Evolutionary conservation across 2,113 vertebrate species (phyloP), one percentile per base, ranked within the genome.

Genomic region (Nothoprocta perdicaria): DNA sequence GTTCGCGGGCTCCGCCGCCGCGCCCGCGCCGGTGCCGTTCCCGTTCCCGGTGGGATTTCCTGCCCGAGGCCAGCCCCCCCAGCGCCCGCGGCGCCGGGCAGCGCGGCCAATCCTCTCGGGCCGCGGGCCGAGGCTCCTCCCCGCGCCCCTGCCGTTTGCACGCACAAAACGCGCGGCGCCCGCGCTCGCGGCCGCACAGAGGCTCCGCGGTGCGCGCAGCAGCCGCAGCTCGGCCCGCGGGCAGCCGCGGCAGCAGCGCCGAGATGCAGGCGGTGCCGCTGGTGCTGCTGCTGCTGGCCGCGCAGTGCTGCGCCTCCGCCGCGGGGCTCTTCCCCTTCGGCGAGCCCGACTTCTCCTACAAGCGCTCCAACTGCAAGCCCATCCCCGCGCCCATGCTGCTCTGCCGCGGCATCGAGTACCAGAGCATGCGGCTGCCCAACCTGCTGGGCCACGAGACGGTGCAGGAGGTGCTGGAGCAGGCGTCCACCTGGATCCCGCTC

Each of bases 381-480:
- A 99, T 99, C 81, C 99, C 99, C 5, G 96, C 98, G 35, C 98
- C 98, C 61, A 97, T 99, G 91, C 97, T 98, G 55, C 97, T 99
- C 77, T 99, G 99, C 97, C 98, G 98, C 81, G 98, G 98, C 65
- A 99, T 99, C 61, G 99, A 99, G 95, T 99, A 99, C 97, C 97
- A 98, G 62, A 98, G 98, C 96, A 99, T 99, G 99, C 97, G 99
- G 89, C 98, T 99, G 89, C 99, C 99, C 89, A 99, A 99, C 97
- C 98, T 99, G 86, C 98, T 99, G 91, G 99, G 99, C 18, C 99
- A 99, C 93, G 99, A 99, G 92, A 99, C 98, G 83, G 98, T 99
- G 98, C 98, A 98, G 73, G 99, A 99, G 92, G 99, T 99, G 78
- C 96, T 99, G 96, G 99, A 99, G 96, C 99, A 99, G 94, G 99